phyloP scores from a whole-genome alignment of 2,888 invertebrate genomes.

The Napeogenes sylphis region DNA sequence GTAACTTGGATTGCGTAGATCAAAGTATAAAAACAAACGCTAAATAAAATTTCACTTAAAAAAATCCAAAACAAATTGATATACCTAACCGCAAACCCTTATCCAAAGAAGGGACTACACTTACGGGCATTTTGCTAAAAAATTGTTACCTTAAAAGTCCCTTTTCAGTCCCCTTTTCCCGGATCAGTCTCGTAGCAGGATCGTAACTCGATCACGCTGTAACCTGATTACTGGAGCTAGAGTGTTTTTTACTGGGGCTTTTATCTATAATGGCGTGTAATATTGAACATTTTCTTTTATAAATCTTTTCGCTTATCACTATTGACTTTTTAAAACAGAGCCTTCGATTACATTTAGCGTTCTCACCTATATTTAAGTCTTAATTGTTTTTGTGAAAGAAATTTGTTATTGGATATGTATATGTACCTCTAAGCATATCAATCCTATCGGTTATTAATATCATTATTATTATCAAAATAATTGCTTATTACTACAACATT shows the following conservation, averaged over 20 bases:
- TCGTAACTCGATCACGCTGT: conserved; percentile 70
- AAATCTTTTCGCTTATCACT: conserved; percentile 6
- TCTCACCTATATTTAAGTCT: not conserved
- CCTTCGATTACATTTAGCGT: not conserved
- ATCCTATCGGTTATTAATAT: no score
- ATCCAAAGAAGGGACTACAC: conserved; percentile 8
- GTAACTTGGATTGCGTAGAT: no score
- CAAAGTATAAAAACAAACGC: not conserved
- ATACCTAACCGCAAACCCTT: conserved; percentile 6
- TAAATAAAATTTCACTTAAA: not conserved
- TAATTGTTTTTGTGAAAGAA: conserved; percentile 12
- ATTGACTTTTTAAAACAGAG: not conserved
- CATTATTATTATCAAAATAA: no score
- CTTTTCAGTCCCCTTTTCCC: conserved; percentile 26
- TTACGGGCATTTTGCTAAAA: conserved; percentile 19
- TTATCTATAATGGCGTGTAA: conserved; percentile 62
- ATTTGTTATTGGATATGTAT: no score
- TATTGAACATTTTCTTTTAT: conserved; percentile 36
- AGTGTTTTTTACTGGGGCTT: conserved; percentile 51
- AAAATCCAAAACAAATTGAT: conserved; percentile 2
- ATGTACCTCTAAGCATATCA: no score
- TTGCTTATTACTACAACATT: no score
- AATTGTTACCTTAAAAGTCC: conserved; percentile 18
- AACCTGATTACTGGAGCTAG: conserved; percentile 59
- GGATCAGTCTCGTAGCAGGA: conserved; percentile 56